phyloP scores from a whole-genome alignment of 2,888 invertebrate species.

The Hyles lineata region DNA sequence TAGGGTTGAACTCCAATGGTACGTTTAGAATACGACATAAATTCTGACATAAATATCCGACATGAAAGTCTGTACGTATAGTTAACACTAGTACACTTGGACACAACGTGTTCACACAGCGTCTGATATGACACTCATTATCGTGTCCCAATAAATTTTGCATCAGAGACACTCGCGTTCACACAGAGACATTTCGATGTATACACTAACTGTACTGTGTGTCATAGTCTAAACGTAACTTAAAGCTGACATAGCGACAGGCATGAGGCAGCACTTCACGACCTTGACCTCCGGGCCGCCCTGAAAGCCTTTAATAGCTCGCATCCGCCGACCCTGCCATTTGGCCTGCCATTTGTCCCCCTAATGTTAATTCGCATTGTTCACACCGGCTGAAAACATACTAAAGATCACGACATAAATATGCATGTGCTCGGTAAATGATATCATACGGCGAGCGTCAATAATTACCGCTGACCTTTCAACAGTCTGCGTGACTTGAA shows the following conservation, averaged over 20 bases:
- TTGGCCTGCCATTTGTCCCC: constrained; percentile 18
- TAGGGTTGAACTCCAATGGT: too few species aligned
- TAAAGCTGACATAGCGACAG: not conserved
- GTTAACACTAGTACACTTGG: too few species aligned
- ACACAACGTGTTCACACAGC: too few species aligned
- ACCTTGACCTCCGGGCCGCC: constrained; percentile 1
- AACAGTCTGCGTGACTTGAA: not conserved
- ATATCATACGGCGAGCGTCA: not conserved
- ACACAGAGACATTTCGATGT: too few species aligned
- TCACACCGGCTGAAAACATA: constrained; percentile 11
- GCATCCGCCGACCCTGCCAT: constrained; percentile 25
- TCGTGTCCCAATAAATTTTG: too few species aligned
- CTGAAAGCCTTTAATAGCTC: constrained; percentile 27
- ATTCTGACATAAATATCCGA: too few species aligned
- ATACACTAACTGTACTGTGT: too few species aligned
- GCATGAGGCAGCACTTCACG: not conserved
- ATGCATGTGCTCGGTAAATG: not conserved
- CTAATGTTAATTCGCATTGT: constrained; percentile 16
- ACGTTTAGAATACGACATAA: too few species aligned
- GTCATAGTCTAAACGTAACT: too few species aligned
- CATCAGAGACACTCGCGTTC: too few species aligned
- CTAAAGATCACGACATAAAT: not conserved
- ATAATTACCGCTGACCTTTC: not conserved
- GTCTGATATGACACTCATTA: too few species aligned
- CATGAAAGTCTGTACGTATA: too few species aligned